Evolutionary conservation across 1,140 invertebrate genomes (phyloP), one percentile per base, ranked within the genome.

Genomic region (Lordiphosa collinella): DNA sequence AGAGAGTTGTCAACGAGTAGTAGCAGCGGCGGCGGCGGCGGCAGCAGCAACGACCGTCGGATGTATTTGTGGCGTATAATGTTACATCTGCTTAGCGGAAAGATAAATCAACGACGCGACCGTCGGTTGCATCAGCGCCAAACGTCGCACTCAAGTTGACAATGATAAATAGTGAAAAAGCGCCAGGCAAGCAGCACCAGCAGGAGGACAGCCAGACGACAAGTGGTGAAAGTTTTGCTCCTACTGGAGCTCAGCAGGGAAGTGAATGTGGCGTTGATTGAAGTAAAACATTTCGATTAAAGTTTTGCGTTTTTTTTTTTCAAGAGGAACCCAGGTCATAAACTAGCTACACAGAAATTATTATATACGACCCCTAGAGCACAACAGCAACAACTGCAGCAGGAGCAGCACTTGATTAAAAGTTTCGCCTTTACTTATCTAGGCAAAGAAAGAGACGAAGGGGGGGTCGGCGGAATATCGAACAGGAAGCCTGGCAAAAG

Each of bases 91-190:
- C 78, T 84, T 84, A 85, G 79, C 78, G 78, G 78, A 82, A 84
- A 82, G 78, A 82, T 84, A 82, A 82, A 82, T 82, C 78, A 82
- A 82, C 78, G 63, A 51, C 59, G 72, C 58, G 56, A 66, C 64
- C 64, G 56, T 61, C 65, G 57, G 57, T 37, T 71, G 78, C 78
- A 72, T 56, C 78, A 62, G 78, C 76, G 76, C 72, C 79, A 84
- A 84, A 73, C 78, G 78, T 84, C 79, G 78, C 78, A 84, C 78
- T 84, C 79, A 84, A 84, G 63, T 79, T 84, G 78, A 84, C 78
- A 84, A 84, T 84, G 78, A 84, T 84, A 84, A 84, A 84, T 84
- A 84, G 78, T 84, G 79, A 79, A 84, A 84, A 85, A 85, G 78
- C 79, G 64, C 67, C 72, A 68, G 76, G 59, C 78, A 13, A 78